phyloP scores from a whole-genome alignment of 2,888 invertebrate species.

The Cerceris ruficornis region DNA sequence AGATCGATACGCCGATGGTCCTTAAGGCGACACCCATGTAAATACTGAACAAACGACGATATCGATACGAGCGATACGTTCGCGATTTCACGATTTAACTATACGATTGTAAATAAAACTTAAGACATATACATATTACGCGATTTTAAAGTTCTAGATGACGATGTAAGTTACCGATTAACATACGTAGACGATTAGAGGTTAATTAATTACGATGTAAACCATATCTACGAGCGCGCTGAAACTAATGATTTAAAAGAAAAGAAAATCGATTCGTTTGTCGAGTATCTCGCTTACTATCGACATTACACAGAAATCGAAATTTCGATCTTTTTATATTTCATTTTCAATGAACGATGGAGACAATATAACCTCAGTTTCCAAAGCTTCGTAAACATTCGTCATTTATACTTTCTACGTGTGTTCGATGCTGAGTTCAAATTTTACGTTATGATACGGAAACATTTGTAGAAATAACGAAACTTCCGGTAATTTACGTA shows the following conservation, averaged over 20 bases:
- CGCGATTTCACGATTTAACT: conserved; percentile 13
- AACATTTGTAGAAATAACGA: too few species aligned
- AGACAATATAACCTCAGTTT: too few species aligned
- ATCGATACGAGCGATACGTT: conserved; percentile 1
- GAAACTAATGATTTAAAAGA: conserved; percentile 37
- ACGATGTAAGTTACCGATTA: conserved; percentile 65
- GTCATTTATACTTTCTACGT: too few species aligned
- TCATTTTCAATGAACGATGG: background rate
- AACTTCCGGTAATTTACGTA: too few species aligned
- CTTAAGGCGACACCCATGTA: background rate
- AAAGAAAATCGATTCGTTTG: conserved; percentile 5
- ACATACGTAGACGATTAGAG: conserved; percentile 69
- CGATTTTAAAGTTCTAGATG: conserved; percentile 63
- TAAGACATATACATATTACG: conserved; percentile 55
- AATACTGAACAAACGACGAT: conserved; percentile 2
- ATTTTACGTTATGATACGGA: too few species aligned
- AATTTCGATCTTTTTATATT: background rate
- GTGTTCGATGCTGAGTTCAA: too few species aligned
- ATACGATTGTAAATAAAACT: conserved; percentile 64
- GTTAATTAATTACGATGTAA: conserved; percentile 68
- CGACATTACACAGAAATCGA: background rate
- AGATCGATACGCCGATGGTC: background rate
- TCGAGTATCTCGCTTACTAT: conserved; percentile 1
- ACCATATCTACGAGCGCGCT: conserved; percentile 72
- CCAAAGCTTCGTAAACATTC: too few species aligned